Evolutionary conservation across 2,888 invertebrate species (phyloP).

Genomic region (Steinernema carpocapsae): DNA sequence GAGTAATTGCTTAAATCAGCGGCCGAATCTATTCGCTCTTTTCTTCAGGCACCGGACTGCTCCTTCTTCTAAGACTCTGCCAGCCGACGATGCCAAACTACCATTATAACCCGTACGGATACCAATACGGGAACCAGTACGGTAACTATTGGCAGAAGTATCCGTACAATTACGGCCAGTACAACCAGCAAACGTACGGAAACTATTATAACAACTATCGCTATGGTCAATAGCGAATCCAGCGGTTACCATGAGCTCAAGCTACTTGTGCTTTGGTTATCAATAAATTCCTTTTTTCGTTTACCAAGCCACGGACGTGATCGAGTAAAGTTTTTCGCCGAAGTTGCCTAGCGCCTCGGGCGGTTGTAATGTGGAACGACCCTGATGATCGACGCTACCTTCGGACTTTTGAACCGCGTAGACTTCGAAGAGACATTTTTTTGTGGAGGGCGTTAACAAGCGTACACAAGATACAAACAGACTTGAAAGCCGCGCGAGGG

Average conservation of each 20-base stretch:
- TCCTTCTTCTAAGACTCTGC: too few relatives aligned
- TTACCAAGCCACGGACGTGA: not conserved
- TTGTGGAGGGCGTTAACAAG: slow-evolving; percentile 26
- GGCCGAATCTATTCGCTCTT: too few relatives aligned
- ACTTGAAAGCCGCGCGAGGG: not conserved
- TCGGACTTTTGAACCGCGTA: slow-evolving; percentile 4
- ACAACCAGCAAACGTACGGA: not conserved
- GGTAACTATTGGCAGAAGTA: not conserved
- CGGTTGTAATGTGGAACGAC: slow-evolving; percentile 4
- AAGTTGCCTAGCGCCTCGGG: not conserved
- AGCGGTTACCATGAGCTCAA: too few relatives aligned
- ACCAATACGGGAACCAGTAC: too few relatives aligned
- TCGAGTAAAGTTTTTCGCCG: not conserved
- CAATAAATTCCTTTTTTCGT: not conserved
- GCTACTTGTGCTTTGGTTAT: too few relatives aligned
- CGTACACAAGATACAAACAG: slow-evolving; percentile 17
- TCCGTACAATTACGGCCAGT: slow-evolving; percentile 19
- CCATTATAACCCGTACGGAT: too few relatives aligned
- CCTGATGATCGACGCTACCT: not conserved
- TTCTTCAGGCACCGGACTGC: too few relatives aligned
- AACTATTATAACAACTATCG: slow-evolving; percentile 25
- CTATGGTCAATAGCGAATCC: not conserved
- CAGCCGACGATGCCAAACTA: too few relatives aligned
- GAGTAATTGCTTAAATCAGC: too few relatives aligned
- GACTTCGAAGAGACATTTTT: not conserved